Evolutionary conservation across 2,113 vertebrate species (phyloP).

Genomic region (Lampris incognitus): DNA sequence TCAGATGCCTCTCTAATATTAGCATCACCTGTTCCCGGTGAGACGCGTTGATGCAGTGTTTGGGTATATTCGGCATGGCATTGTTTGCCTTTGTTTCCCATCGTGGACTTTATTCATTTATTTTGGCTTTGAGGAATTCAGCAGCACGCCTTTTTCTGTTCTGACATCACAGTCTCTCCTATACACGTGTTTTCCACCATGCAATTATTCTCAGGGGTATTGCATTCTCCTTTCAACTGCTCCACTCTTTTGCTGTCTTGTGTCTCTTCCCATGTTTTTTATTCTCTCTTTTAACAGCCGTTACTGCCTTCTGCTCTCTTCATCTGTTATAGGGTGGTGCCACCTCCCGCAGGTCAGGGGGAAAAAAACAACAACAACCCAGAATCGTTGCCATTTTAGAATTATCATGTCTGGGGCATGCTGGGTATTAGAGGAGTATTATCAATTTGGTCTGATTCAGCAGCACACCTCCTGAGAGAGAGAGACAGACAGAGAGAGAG

Average conservation of each 20-base stretch:
- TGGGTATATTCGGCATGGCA: constrained; percentile 16
- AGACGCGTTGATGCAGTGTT: not conserved
- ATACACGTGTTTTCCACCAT: not conserved
- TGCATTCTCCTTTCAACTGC: not conserved
- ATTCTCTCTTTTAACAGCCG: not conserved
- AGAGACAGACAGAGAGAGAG: constrained; percentile 8
- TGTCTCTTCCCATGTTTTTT: not conserved
- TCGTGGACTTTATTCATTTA: not conserved
- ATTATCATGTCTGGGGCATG: constrained; percentile 37
- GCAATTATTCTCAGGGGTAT: not conserved
- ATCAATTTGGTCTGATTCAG: constrained; percentile 47
- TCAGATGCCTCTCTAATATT: not conserved
- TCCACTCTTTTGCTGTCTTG: not conserved
- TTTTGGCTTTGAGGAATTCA: not conserved
- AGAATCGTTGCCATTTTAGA: constrained; percentile 44
- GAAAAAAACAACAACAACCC: constrained; percentile 34
- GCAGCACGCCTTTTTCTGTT: not conserved
- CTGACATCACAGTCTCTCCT: not conserved
- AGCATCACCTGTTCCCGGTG: constrained; percentile 5
- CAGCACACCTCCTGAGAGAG: constrained; percentile 21
- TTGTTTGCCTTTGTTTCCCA: constrained; percentile 14
- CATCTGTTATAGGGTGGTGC: not conserved
- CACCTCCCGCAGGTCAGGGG: constrained; percentile 27
- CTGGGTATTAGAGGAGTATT: constrained; percentile 50
- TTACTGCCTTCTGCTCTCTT: not conserved